Percentiles rank a stretch among this genome's conserved stretches.
phyloP scores from a whole-genome alignment of 2,113 vertebrate genomes.

The Macrotus californicus region DNA sequence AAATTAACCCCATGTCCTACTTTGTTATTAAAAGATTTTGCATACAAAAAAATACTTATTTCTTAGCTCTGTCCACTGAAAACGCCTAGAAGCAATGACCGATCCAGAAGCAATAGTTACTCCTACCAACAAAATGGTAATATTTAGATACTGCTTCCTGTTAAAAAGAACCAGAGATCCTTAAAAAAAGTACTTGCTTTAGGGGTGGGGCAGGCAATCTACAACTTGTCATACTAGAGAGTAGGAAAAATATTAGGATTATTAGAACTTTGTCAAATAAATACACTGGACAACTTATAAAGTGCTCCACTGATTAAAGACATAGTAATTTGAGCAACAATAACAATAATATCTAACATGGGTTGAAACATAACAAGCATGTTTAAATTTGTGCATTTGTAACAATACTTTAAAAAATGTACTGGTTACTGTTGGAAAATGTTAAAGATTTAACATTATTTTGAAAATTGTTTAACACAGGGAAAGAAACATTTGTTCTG shows the following conservation, averaged over 20 bases:
- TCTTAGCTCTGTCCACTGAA: background rate
- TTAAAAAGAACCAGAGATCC: background rate
- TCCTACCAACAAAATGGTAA: background rate
- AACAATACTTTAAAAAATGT: constrained; percentile 10
- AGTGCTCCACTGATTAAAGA: background rate
- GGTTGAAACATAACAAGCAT: background rate
- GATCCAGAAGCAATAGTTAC: background rate
- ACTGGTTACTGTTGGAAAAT: background rate
- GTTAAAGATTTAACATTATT: background rate
- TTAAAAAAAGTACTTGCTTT: background rate
- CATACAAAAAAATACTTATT: background rate
- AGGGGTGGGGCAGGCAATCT: background rate
- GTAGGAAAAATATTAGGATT: background rate
- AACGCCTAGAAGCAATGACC: background rate
- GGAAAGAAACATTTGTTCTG: background rate
- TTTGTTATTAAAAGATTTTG: background rate
- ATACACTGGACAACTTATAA: background rate
- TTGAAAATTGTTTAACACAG: constrained; percentile 23
- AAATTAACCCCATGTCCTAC: background rate
- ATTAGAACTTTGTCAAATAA: background rate
- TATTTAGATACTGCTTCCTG: background rate
- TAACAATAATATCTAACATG: background rate
- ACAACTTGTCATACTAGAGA: background rate
- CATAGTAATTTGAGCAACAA: background rate
- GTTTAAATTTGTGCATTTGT: background rate